Percentiles rank a stretch among this genome's conserved stretches.
phyloP scores from a whole-genome alignment of 2,888 invertebrate genomes.

The Aphodius granarius region DNA sequence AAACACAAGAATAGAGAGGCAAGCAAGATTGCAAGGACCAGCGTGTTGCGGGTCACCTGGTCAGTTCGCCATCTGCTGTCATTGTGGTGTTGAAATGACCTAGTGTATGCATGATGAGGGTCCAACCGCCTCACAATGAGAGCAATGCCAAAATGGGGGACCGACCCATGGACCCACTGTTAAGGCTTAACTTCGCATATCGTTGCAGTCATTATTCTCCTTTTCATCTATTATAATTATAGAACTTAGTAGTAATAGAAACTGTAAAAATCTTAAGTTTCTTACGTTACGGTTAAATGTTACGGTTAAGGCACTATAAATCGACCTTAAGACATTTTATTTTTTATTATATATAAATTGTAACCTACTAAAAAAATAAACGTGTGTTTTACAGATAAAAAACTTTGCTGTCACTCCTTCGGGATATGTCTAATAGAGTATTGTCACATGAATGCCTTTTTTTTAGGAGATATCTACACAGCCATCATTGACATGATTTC shows the following conservation, averaged over 20 bases:
- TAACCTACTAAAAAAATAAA: no score
- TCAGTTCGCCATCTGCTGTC: slow-evolving; percentile 51
- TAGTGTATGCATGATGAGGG: slow-evolving; percentile 34
- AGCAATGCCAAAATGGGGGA: slow-evolving; percentile 39
- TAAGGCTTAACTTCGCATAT: neutral
- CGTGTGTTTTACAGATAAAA: no score
- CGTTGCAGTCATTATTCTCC: neutral
- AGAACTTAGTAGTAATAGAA: neutral
- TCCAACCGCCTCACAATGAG: slow-evolving; percentile 21
- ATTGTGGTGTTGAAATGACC: slow-evolving; percentile 51
- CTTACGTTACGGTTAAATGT: no score
- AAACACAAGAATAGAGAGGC: neutral
- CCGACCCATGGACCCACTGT: slow-evolving; percentile 23
- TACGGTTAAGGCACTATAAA: no score
- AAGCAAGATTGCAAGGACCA: neutral
- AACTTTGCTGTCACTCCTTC: no score
- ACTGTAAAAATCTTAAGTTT: no score
- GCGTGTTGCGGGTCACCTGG: slow-evolving; percentile 44
- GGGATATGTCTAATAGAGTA: no score
- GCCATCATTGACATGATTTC: no score
- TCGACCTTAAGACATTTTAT: no score
- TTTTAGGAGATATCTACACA: no score
- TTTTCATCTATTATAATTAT: neutral
- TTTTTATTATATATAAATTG: no score
- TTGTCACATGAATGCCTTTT: no score